Evolutionary conservation across 2,888 invertebrate species (phyloP), one percentile per base, ranked within the genome.

Genomic region (Pollenia amentaria): DNA sequence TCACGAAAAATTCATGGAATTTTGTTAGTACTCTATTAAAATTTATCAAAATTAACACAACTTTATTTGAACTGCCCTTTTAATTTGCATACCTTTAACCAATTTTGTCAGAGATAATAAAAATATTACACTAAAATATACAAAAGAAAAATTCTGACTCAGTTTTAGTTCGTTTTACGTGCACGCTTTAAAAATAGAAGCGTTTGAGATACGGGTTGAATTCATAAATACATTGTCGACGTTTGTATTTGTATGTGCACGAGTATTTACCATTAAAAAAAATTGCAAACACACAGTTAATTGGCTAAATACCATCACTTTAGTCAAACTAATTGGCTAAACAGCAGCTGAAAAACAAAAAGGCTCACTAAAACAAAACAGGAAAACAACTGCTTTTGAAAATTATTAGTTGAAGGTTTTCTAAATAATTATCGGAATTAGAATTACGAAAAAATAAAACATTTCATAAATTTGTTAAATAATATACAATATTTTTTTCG

Each of bases 291-390:
- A 51, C 12, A 38, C 57, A 60, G n/a, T 10, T 21, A 67, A 48
- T 9, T 67, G 48, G 29, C 67, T 48, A n/a, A 29, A 10, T 16
- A 67, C 21, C n/a, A 18, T 42, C 18, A 64, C 18, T 44, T 44
- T 12, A 65, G 18, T 7, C 18, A 65, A 65, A 44, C 42, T 18
- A 65, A 65, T 65, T 44, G 18, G 64, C 18, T 44, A 65, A 42
- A 18, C 11, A 65, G 44, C 10, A 44, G 21, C 40, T 16, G 6
- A 55, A 55, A 57, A 11, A 7, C 40, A 64, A 64, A n/a, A 40
- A 62, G 2, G 16, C 4, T 8, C 60, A 16, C 42, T 44, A 16
- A 21, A 44, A 44, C n/a, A 3, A 62, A 62, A 62, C 38, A 62
- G 40, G 38, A 40, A 62, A n/a, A 29, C 21, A 21, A 64, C 42